A percentile compares a stretch with the other conserved stretches of the same genome.
phyloP scores from a whole-genome alignment of 2,797 vertebrate genomes.

The Anomalospiza imberbis region DNA sequence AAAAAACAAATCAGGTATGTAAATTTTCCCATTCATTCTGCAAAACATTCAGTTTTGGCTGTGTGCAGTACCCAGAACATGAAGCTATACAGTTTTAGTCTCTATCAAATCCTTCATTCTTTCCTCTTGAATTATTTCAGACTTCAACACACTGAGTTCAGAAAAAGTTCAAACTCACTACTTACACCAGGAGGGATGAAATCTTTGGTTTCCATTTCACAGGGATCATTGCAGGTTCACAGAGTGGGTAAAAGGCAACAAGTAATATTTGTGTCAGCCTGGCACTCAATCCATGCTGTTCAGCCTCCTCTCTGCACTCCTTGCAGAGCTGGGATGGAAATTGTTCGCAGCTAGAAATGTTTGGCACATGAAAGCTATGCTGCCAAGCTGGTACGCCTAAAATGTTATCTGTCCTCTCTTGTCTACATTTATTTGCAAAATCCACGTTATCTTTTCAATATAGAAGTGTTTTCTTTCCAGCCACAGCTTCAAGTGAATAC shows the following conservation, averaged over 20 bases:
- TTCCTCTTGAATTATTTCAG: constrained; percentile 37
- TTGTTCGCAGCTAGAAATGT: background rate
- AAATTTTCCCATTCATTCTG: background rate
- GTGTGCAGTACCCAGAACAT: background rate
- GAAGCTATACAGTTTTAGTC: background rate
- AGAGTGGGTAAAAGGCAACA: background rate
- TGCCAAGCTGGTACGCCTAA: background rate
- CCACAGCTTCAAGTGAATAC: background rate
- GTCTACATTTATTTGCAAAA: background rate
- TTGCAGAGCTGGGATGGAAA: background rate
- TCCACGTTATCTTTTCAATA: background rate
- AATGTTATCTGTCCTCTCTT: background rate
- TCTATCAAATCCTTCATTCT: constrained; percentile 41
- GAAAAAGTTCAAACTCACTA: constrained; percentile 35
- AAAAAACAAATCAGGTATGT: background rate
- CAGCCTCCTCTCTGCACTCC: background rate
- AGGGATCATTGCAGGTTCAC: background rate
- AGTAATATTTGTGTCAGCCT: constrained; percentile 7
- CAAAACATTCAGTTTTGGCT: background rate
- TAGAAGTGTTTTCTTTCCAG: constrained; percentile 3
- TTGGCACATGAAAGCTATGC: background rate
- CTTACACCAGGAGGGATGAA: background rate
- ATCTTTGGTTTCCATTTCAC: constrained; percentile 39
- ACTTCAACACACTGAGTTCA: constrained; percentile 33
- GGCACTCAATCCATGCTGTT: background rate